Conservation (phyloP, 2,113 vertebrate genomes). For the Junco hyemalis region DNA sequence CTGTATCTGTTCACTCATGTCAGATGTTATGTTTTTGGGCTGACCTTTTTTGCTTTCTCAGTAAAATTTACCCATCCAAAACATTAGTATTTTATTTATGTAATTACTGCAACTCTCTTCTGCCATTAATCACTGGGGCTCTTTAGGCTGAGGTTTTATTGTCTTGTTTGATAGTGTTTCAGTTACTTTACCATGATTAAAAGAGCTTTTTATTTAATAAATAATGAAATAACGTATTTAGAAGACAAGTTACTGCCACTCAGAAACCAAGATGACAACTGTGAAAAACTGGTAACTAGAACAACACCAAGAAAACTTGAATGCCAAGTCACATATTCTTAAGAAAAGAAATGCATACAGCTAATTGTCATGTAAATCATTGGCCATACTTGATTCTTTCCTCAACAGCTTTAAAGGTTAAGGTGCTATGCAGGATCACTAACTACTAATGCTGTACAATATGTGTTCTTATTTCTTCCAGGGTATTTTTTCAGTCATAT, state of each 20-base stretch:
- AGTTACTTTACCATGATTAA: background rate
- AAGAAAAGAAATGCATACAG: background rate
- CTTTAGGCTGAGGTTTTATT: background rate
- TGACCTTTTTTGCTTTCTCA: background rate
- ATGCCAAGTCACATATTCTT: too few species aligned
- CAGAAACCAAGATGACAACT: background rate
- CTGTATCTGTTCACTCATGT: background rate
- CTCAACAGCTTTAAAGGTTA: background rate
- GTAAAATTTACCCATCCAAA: background rate
- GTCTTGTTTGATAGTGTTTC: background rate
- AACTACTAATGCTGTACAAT: background rate
- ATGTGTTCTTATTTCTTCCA: background rate
- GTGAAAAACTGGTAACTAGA: background rate
- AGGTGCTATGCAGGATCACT: background rate
- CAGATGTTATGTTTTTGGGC: background rate
- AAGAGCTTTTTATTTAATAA: background rate
- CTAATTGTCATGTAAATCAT: background rate
- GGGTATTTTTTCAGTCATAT: background rate
- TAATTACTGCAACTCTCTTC: background rate
- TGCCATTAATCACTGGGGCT: background rate
- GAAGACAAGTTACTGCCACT: background rate
- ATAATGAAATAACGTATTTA: background rate
- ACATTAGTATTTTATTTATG: background rate
- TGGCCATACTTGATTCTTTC: background rate
- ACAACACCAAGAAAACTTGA: background rate